Evolutionary conservation across 2,797 vertebrate genomes (phyloP).

Genomic region (Pantherophis vulpinus): DNA sequence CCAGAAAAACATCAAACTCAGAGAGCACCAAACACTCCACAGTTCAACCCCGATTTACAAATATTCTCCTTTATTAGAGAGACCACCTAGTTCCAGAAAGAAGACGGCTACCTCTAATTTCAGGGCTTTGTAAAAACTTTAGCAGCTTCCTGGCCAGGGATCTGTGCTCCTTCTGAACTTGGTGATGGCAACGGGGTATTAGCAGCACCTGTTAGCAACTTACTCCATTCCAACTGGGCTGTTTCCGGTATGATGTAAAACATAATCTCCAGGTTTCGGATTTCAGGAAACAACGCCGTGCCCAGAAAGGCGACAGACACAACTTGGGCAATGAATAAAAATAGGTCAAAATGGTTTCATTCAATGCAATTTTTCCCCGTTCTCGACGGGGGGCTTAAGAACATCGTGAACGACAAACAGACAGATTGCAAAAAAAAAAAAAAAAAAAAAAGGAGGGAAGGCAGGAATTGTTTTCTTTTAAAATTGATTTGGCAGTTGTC

Average conservation of each 20-base stretch:
- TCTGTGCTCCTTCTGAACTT: background rate
- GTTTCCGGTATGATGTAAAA: background rate
- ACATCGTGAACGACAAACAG: no score
- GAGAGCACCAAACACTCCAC: no score
- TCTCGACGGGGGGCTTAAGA: background rate
- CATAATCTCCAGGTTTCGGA: background rate
- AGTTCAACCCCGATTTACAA: no score
- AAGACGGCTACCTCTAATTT: background rate
- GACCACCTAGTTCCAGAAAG: background rate
- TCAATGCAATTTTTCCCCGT: background rate
- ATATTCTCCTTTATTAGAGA: background rate
- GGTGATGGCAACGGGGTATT: background rate
- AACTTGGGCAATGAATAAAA: background rate
- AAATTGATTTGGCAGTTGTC: no score
- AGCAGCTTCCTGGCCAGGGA: background rate
- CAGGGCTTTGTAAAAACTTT: background rate
- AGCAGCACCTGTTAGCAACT: background rate
- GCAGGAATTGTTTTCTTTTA: no score
- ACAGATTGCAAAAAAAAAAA: no score
- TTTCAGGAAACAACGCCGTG: background rate
- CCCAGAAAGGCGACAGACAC: background rate
- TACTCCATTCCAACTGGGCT: background rate
- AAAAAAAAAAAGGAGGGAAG: no score
- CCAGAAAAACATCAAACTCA: no score
- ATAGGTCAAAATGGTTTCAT: background rate